A percentile compares a stretch with the other conserved stretches of the same genome.
Evolutionary conservation across 92 coral and sea anemone species (phyloP).

Genomic region (Blastomussa wellsi): DNA sequence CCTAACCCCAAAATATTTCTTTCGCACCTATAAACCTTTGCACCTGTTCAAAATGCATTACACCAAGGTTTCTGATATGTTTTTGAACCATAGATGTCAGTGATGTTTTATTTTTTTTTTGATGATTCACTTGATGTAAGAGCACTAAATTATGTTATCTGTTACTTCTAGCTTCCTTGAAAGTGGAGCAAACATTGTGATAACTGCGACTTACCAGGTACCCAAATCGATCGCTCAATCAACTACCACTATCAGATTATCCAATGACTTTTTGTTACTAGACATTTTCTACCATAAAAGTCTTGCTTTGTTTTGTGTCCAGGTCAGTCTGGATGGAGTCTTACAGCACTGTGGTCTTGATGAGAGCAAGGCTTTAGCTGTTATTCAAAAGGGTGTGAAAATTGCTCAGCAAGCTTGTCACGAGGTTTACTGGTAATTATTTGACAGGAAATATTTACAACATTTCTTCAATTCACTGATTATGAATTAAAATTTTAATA

Average conservation of each 20-base stretch:
- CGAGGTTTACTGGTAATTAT: conserved; percentile 54
- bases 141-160: too few species aligned
- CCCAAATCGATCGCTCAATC: not conserved
- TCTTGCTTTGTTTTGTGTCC: not conserved
- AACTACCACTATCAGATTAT: not conserved
- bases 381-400: conserved; percentile 64
- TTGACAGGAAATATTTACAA: not conserved
- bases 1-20: too few species aligned
- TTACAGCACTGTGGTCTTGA: conserved; percentile 64
- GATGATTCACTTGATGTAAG: too few species aligned
- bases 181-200: conserved; percentile 83
- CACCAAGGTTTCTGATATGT: too few species aligned
- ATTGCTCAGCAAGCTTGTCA: conserved; percentile 78
- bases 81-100: too few species aligned
- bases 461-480: not conserved
- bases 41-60: too few species aligned
- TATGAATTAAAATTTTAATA: not conserved
- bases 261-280: not conserved
- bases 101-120: too few species aligned
- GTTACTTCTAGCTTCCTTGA: conserved; percentile 61
- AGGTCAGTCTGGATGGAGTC: conserved; percentile 84
- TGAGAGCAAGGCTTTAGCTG: conserved; percentile 57
- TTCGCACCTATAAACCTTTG: too few species aligned
- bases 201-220: conserved; percentile 86
- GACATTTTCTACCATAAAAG: not conserved